A percentile compares a stretch with the other conserved stretches of the same genome.
Evolutionary conservation across 2,888 invertebrate genomes (phyloP).

Genomic region (Criorhina ranunculi): DNA sequence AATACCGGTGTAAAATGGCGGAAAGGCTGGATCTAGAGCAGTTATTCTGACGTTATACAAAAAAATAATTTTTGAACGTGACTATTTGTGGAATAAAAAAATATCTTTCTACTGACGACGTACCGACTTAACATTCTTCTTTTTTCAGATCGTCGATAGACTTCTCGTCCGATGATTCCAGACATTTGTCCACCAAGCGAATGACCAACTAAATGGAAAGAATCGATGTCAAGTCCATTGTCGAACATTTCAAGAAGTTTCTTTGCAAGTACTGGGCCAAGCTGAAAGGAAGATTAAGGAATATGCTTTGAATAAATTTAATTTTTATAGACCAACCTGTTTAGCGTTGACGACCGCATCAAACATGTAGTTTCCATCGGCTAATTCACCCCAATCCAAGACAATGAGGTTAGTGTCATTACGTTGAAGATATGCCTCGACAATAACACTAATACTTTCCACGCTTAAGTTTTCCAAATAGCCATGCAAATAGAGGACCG

Average conservation of each 20-base stretch:
- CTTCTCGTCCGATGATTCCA: conserved; percentile 82
- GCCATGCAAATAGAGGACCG: conserved; percentile 87
- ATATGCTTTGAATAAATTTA: neutral
- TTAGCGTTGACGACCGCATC: conserved; percentile 83
- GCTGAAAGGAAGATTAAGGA: conserved; percentile 49
- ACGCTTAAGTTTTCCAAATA: conserved; percentile 86
- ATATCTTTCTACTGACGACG: neutral
- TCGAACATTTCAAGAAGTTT: conserved; percentile 81
- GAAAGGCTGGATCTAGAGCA: conserved; percentile 87
- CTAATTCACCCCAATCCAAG: conserved; percentile 83
- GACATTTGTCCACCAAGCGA: conserved; percentile 83
- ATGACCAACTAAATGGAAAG: conserved; percentile 83
- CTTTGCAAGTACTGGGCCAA: conserved; percentile 81
- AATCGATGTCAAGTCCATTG: conserved; percentile 81
- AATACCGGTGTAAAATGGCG: conserved; percentile 85
- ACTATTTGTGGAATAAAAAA: too few species aligned
- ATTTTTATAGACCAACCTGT: conserved; percentile 77
- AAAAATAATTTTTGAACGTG: neutral
- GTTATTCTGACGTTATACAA: conserved; percentile 84
- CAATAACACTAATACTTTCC: conserved; percentile 86
- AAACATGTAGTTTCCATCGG: conserved; percentile 83
- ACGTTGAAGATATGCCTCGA: conserved; percentile 82
- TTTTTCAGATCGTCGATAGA: conserved; percentile 78
- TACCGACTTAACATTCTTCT: conserved; percentile 78
- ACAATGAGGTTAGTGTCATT: conserved; percentile 82